Base-by-base conservation (phyloP, 92 coral and sea anemone genomes). In the Scolanthus callimorphus region DNA sequence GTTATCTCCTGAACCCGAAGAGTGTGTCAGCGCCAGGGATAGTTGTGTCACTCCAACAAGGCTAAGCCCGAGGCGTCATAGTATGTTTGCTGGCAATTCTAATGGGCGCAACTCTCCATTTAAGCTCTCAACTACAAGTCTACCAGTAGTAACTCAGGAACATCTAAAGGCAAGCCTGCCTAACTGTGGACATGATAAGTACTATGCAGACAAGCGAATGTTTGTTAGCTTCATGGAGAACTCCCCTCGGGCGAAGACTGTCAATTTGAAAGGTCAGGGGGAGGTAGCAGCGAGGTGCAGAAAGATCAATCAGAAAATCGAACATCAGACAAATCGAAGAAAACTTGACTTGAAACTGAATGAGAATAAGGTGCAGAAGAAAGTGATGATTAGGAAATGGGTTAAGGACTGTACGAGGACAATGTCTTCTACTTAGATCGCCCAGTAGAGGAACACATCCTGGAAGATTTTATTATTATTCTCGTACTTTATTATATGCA, bases 41-140 rank as follows among this genome's bases (percentile, higher is more conserved):
- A 31, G 11, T 34, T 71, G 78, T 17, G 70, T 71, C 41, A 71
- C 71, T 28, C 78, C 78, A 39, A 52, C 30, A 8, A 62, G 55
- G 25, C 31, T 62, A 24, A 71, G 64, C 71, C 48, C 61, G 11
- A 59, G 71, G 1, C 47, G 78, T 17, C 60, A 71, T 44, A 71
- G 78, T 26, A 27, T 59, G 19, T 25, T 62, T 11, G 22, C 29
- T 4, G 13, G 8, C 8, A 4, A 52, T 19, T 24, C 29, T 4
- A 4, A 6, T 4, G 53, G 24, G 6, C 11, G 31, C 30, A 12
- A 3, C 13, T 25, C 59, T 19, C 17, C 34, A 22, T 20, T 52
- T 0, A 27, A 51, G 23, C 60, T 61, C 23, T 34, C 63, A 1
- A 31, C 27, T 31, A 71, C 78, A 3, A 21, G 11, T 9, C 23